A percentile compares a stretch with the other conserved stretches of the same genome.
phyloP scores from a whole-genome alignment of 2,888 invertebrate species.

The Heteropelma amictum region DNA sequence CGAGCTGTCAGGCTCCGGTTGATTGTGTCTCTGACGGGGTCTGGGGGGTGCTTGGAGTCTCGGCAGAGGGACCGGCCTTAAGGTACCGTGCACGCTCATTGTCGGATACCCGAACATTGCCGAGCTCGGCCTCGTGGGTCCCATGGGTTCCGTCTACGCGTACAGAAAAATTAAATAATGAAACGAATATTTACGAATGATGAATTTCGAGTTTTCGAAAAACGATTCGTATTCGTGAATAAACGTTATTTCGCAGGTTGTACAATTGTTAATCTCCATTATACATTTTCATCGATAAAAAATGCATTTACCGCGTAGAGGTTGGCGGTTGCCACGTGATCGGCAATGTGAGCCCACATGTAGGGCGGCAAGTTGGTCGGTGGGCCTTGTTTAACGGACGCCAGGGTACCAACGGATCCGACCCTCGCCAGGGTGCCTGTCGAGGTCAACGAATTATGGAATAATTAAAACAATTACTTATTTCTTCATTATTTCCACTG shows the following conservation, averaged over 20 bases:
- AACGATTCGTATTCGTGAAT: no score
- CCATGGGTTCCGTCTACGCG: constrained; percentile 84
- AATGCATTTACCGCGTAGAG: constrained; percentile 86
- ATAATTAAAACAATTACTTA: background rate
- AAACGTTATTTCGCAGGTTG: no score
- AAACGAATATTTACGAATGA: no score
- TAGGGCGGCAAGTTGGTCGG: constrained; percentile 82
- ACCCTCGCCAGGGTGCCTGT: constrained; percentile 71
- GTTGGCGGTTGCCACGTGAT: constrained; percentile 91
- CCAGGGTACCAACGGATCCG: constrained; percentile 74
- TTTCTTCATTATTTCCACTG: no score
- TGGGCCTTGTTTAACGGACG: constrained; percentile 75
- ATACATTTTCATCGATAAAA: background rate
- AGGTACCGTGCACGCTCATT: constrained; percentile 79
- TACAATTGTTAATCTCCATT: no score
- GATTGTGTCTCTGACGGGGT: constrained; percentile 68
- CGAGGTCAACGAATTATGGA: background rate
- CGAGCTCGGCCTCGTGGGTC: constrained; percentile 88
- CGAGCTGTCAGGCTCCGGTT: constrained; percentile 75
- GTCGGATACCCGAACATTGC: constrained; percentile 91
- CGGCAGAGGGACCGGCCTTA: constrained; percentile 87
- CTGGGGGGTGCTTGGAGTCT: constrained; percentile 78
- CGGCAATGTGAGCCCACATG: constrained; percentile 92
- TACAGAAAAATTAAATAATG: no score
- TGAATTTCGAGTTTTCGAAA: no score